phyloP scores from a whole-genome alignment of 2,888 invertebrate genomes.

The Agonopterix subpropinquella region DNA sequence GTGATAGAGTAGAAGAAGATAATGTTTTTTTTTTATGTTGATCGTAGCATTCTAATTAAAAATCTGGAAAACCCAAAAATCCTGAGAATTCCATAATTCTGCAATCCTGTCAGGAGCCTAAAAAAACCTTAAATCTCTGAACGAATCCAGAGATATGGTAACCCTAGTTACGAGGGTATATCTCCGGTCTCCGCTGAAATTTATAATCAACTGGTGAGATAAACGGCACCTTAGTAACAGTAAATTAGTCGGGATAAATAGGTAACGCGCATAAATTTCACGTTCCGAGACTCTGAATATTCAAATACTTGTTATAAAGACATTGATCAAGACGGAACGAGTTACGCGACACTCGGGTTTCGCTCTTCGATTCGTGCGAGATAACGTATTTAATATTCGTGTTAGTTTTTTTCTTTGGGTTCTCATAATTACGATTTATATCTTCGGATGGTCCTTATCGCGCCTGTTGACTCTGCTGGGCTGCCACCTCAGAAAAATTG shows the following conservation, averaged over 20 bases:
- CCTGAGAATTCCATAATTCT: too few relatives aligned
- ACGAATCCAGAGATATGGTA: too few relatives aligned
- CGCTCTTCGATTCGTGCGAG: conserved; percentile 28
- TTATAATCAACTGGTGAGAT: conserved; percentile 36
- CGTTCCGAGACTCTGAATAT: conserved; percentile 26
- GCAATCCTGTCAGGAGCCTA: too few relatives aligned
- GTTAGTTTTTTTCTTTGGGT: conserved; percentile 21
- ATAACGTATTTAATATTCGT: conserved; percentile 28
- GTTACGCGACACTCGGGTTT: conserved; percentile 31
- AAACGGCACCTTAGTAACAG: conserved; percentile 36
- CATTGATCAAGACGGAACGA: conserved; percentile 40
- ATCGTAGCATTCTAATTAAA: too few relatives aligned
- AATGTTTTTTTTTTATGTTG: too few relatives aligned
- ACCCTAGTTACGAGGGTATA: conserved; percentile 28
- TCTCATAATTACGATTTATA: conserved; percentile 47
- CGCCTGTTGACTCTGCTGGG: conserved; percentile 16
- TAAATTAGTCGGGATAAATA: conserved; percentile 45
- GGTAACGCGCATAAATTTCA: conserved; percentile 32
- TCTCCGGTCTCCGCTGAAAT: conserved; percentile 29
- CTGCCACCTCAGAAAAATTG: too few relatives aligned
- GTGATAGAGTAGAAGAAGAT: too few relatives aligned
- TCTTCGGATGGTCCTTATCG: conserved; percentile 22
- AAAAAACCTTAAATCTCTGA: too few relatives aligned
- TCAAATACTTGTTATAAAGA: conserved; percentile 43
- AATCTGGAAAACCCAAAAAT: too few relatives aligned